A percentile compares a stretch with the other conserved stretches of the same genome.
Evolutionary conservation across 2,888 invertebrate species (phyloP).

Genomic region (Aphodius sticticus): DNA sequence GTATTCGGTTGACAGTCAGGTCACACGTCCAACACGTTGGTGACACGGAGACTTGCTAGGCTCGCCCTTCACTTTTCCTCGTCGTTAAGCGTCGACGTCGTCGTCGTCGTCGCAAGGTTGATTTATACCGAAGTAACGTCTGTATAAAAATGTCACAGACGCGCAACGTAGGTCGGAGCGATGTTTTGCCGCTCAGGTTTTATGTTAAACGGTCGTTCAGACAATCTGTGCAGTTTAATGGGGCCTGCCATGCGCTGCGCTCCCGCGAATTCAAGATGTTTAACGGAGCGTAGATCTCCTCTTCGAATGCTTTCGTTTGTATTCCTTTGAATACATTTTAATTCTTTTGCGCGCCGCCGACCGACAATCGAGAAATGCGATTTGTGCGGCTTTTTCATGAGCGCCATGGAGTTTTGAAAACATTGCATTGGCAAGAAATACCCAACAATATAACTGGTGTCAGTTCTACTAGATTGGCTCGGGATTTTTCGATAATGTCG

Average conservation of each 20-base stretch:
- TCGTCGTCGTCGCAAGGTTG: background rate
- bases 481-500: no score
- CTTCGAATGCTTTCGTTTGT: background rate
- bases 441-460: no score
- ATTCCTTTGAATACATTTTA: slow-evolving; percentile 4
- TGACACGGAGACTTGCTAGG: background rate
- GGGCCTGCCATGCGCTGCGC: background rate
- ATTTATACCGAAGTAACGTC: background rate
- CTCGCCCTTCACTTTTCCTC: background rate
- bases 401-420: no score
- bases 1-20: background rate
- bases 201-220: slow-evolving; percentile 4
- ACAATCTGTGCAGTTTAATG: slow-evolving; percentile 4
- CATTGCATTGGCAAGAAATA: no score
- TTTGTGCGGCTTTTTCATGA: no score
- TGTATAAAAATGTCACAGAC: background rate
- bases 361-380: background rate
- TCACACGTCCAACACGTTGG: background rate
- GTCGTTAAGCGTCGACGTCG: background rate
- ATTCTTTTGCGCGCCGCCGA: background rate
- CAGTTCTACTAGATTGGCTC: no score
- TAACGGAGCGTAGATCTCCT: background rate
- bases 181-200: slow-evolving; percentile 4
- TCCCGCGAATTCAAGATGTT: background rate
- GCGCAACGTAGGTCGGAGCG: background rate